Conservation (phyloP, 2,113 vertebrate species). For the Callaeas wilsoni region DNA sequence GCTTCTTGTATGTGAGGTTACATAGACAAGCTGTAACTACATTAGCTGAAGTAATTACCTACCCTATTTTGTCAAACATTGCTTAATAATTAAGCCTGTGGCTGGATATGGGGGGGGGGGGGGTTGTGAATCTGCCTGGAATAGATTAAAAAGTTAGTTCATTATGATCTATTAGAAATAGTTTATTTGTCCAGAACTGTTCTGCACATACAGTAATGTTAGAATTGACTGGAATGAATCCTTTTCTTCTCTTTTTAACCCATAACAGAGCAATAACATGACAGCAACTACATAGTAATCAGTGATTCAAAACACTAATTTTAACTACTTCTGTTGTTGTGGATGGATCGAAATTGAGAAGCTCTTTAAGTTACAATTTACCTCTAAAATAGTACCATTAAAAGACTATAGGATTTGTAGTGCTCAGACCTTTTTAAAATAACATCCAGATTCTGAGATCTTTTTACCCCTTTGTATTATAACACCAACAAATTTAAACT, state of each 20-base stretch:
- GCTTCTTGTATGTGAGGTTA: background rate
- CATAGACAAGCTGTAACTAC: background rate
- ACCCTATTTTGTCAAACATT: background rate
- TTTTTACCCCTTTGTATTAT: background rate
- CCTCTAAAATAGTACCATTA: background rate
- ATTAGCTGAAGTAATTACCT: background rate
- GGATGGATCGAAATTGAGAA: background rate
- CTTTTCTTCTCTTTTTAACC: background rate
- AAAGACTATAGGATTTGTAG: background rate
- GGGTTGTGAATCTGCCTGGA: background rate
- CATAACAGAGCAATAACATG: background rate
- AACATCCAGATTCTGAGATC: background rate
- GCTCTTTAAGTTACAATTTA: background rate
- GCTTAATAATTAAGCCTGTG: background rate
- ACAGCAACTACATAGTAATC: background rate
- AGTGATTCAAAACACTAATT: background rate
- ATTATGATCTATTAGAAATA: background rate
- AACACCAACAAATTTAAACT: background rate
- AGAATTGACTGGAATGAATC: background rate
- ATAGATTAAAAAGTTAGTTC: background rate
- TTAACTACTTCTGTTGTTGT: background rate
- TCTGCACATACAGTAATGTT: background rate
- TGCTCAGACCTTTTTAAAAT: background rate
- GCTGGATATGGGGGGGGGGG: fast-evolving
- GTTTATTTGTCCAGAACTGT: background rate